Base-by-base conservation (phyloP, 2,888 invertebrate genomes). In the Metacarcinus magister region DNA sequence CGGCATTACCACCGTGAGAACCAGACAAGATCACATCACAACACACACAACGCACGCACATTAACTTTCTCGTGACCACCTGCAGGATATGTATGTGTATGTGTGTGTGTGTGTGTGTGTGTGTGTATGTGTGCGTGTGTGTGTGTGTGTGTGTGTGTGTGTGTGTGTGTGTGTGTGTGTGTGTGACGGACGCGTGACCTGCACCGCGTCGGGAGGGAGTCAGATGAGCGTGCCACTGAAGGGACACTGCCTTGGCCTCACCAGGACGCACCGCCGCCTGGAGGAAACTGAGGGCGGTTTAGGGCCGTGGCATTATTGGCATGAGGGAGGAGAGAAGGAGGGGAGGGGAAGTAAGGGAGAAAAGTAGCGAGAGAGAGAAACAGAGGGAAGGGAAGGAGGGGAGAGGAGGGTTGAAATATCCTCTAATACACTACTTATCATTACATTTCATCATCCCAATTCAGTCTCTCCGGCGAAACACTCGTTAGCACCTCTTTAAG, bases 71-170 rank as follows among this genome's bases (percentile, higher is more conserved):
- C 44, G 44, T 91, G 91, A 43, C 32, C 32, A 89, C 32, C 89
- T 39, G 28, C 39, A 32, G 43, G 43, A 89, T 46, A n/a, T 23
- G 16, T 10, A 23, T 28, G 89, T 89, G 89, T 89, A 32, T 89
- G 89, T 89, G 89, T 89, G 89, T 89, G 89, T 89, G 89, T 90
- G 89, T 89, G 89, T 89, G 89, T 89, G 89, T 89, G 89, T 89
- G 89, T 89, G 89, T 89, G 89, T 89, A 32, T 89, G 32, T 39
- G 43, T 43, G 32, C 28, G 89, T 89, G 89, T 67, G 67, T 67
- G 67, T 67, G 67, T 67, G 23, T 67, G 54, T 54, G 54, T 54
- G 54, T 54, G 54, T 54, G 54, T 54, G 87, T 28, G 28, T 39
- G 32, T 87, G 87, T 87, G 87, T 32, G 87, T 28, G 87, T 87